Evolutionary conservation across 2,888 invertebrate species (phyloP).

Genomic region (Reticulitermes lucifugus): DNA sequence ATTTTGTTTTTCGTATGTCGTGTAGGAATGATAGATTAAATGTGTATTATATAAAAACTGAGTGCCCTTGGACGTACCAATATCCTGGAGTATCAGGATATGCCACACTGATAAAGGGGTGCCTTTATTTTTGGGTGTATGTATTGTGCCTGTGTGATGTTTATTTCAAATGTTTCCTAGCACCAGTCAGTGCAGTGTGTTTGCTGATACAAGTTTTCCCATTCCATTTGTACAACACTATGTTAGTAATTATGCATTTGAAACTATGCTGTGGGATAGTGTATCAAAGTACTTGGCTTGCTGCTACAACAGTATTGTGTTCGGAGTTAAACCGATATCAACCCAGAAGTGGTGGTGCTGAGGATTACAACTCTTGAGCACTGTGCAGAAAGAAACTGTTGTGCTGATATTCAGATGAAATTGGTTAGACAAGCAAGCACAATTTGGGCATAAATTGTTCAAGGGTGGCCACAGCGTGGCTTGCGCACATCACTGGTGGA

Average conservation of each 20-base stretch:
- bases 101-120: neutral
- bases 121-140: slow-evolving; percentile 12
- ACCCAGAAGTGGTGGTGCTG: too few species aligned
- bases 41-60: neutral
- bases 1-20: neutral
- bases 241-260: neutral
- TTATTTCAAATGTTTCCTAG: neutral
- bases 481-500: too few species aligned
- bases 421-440: too few species aligned
- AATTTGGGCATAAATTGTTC: neutral
- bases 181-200: neutral
- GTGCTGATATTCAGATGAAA: too few species aligned
- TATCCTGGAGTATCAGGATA: neutral
- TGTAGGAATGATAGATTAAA: neutral
- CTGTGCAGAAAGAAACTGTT: too few species aligned
- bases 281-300: neutral
- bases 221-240: neutral
- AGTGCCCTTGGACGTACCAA: neutral
- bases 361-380: too few species aligned
- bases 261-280: neutral
- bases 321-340: neutral
- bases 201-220: neutral
- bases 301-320: neutral
- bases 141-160: neutral
- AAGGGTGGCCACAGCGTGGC: too few species aligned